Base-by-base conservation (phyloP, 1,140 invertebrate genomes). In the Grapholita molesta region DNA sequence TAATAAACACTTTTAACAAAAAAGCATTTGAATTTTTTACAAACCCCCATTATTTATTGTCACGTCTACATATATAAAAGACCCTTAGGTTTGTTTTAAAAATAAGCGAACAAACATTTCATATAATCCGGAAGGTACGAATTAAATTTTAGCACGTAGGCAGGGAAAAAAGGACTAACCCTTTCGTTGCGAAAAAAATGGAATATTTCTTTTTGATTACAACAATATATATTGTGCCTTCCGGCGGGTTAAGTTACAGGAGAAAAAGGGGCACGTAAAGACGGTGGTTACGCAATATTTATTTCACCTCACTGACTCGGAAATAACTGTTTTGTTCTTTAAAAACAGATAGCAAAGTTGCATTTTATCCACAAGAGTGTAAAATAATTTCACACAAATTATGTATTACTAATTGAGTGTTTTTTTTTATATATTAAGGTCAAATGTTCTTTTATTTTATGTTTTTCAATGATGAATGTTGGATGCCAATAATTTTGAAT, bases 141-240 rank as follows among this genome's bases (percentile, higher is more conserved):
- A 89, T 91, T 84, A 89, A 91, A 89, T 89, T 91, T 89, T 89
- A 91, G 80, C 86, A 89, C 87, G 89, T 86, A 78, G 70, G 73
- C 74, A 76, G 69, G n/a, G 72, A 80, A 87, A 84, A 82, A 85
- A 78, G 71, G 81, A 78, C 71, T 78, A 84, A 83, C 87, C 89
- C 83, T 88, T 89, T 78, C 76, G 73, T 75, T 68, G 74, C 82
- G n/a, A 79, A 77, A 89, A 90, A 88, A 91, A 88, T 83, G 79
- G 86, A 85, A 89, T 91, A 91, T 89, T 91, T 91, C 87, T 88
- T 91, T 91, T 91, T 89, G 89, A 90, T 91, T 91, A 91, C 86
- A 90, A 90, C 88, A 90, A 90, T 90, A 90, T 86, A 88, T 89
- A 88, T 83, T 83, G 84, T 79, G 77, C 72, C 80, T 84, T 85